Conservation (phyloP, 2,888 invertebrate genomes). For the Carabus problematicus region DNA sequence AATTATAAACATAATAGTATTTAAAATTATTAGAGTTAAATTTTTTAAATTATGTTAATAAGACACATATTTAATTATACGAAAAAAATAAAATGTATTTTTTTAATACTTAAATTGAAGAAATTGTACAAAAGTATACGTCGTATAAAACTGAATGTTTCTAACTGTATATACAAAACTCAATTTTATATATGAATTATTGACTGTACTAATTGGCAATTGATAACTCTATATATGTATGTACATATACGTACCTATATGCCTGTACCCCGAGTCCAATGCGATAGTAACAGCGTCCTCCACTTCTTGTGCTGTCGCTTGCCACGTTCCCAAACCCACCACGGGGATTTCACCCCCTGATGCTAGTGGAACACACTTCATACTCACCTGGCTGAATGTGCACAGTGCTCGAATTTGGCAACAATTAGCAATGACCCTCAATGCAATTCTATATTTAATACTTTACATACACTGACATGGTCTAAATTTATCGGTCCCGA, state of each 20-base stretch:
- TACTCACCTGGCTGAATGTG: constrained; percentile 44
- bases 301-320: constrained; percentile 71
- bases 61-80: too few species aligned
- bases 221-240: too few species aligned
- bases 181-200: too few species aligned
- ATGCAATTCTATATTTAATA: constrained; percentile 29
- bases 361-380: constrained; percentile 62
- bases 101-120: too few species aligned
- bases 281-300: constrained; percentile 70
- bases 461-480: constrained; percentile 20
- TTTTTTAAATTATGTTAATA: too few species aligned
- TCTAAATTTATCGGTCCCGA: constrained; percentile 29
- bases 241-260: constrained; percentile 60
- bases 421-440: constrained; percentile 34
- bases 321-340: constrained; percentile 77
- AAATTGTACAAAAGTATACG: too few species aligned
- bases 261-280: constrained; percentile 74
- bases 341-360: constrained; percentile 69
- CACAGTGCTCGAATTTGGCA: constrained; percentile 23
- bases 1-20: too few species aligned
- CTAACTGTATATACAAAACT: too few species aligned
- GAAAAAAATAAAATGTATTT: too few species aligned
- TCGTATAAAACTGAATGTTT: too few species aligned
- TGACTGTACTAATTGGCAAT: too few species aligned
- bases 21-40: too few species aligned